Base-by-base conservation (phyloP, 2,113 vertebrate species). In the Desmodus rotundus region DNA sequence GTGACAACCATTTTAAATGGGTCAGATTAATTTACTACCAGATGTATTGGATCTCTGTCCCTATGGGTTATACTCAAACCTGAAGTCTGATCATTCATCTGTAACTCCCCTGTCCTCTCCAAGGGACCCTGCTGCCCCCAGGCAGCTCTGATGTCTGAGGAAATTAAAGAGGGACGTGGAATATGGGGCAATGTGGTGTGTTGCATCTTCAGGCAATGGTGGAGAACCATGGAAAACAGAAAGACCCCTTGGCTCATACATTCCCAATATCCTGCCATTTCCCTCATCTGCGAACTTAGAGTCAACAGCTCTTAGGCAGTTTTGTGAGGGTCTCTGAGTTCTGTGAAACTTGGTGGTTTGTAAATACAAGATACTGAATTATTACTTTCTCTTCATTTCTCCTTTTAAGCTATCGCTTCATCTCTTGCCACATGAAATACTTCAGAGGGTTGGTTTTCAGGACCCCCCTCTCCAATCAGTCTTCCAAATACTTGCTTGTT, bases 351-450 rank as follows among this genome's bases (percentile, higher is more conserved):
- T 78, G 31, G 56, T 67, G n/a, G 76, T 91, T 54, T 38, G 4
- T 87, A 81, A 96, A 93, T 58, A n/a, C 17, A 74, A 45, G 31
- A 47, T 38, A 28, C 33, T 83, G 61, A 92, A 14, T 76, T 92
- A 56, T 93, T n/a, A n/a, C 43, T 73, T 63, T 78, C 4, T 84
- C n/a, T 67, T 33, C 86, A 33, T 81, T 90, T 87, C 36, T 83
- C 84, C 80, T 90, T 65, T 63, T 72, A 96, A 89, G 74, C 10
- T 63, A 26, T 12, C 15, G 31, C 86, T 97, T 96, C 38, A 72
- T 80, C 87, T 85, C 43, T 92, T 89, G 72, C 78, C 91, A 85
- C 38, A 7, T 81, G 47, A 91, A 38, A 16, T 81, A 73, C 24
- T 87, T 81, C 58, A 86, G 24, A 74, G 22, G 43, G 17, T 52